Evolutionary conservation across 1,140 invertebrate genomes (phyloP).

Genomic region (Drosophila asahinai): DNA sequence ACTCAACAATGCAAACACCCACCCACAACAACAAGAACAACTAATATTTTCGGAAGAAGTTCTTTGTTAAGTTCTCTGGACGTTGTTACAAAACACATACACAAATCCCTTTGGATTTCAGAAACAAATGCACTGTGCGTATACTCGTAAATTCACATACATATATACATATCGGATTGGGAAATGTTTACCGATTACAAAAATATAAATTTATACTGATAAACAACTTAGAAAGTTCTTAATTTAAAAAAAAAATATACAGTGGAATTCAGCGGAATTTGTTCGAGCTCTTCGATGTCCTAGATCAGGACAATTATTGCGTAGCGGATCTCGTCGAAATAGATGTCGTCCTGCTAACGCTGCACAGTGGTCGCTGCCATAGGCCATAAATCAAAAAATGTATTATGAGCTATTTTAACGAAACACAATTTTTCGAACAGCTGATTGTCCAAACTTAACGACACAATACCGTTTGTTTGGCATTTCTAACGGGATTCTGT

Average conservation of each 20-base stretch:
- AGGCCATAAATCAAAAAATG: too few relatives aligned
- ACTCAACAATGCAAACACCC: neutral
- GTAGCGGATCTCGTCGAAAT: too few relatives aligned
- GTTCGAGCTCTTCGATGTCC: too few relatives aligned
- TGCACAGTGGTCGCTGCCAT: too few relatives aligned
- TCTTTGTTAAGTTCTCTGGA: conserved; percentile 69
- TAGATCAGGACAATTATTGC: too few relatives aligned
- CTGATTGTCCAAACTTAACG: too few relatives aligned
- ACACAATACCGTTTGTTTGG: too few relatives aligned
- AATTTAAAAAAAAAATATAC: neutral
- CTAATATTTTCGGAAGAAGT: conserved; percentile 65
- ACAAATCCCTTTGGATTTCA: conserved; percentile 69
- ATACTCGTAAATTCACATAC: neutral
- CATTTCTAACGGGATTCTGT: too few relatives aligned
- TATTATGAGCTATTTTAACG: too few relatives aligned
- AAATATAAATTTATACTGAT: neutral
- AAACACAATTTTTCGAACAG: too few relatives aligned
- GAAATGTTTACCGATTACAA: conserved; percentile 13
- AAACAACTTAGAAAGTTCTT: neutral
- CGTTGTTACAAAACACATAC: conserved; percentile 79
- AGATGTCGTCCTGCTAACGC: too few relatives aligned
- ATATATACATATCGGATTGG: conserved; percentile 58
- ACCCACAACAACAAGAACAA: conserved; percentile 28
- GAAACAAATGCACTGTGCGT: neutral
- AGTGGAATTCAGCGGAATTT: neutral